A percentile compares a stretch with the other conserved stretches of the same genome.
Evolutionary conservation across 2,113 vertebrate genomes (phyloP).

Genomic region (Labeo rohita): DNA sequence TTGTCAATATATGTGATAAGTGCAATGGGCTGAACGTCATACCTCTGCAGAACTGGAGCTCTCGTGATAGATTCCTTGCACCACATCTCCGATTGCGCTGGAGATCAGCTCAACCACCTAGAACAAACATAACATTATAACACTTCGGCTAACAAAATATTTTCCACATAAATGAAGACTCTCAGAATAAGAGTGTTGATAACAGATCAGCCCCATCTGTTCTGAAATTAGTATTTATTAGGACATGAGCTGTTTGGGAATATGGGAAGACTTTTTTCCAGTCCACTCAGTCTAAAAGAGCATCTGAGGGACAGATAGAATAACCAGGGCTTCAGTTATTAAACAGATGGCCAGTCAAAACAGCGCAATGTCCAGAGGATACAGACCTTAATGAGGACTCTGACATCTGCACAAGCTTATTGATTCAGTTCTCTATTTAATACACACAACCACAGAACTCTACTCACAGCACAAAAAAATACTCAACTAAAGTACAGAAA

Average conservation of each 20-base stretch:
- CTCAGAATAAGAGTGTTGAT: not conserved
- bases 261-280: conserved; percentile 18
- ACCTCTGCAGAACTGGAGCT: conserved; percentile 83
- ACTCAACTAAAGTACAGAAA: not conserved
- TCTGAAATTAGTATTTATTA: conserved; percentile 29
- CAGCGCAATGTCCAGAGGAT: conserved; percentile 53
- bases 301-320: conserved; percentile 54
- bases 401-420: conserved; percentile 47
- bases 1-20: not conserved
- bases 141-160: not conserved
- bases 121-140: conserved; percentile 58
- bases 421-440: conserved; percentile 29
- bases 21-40: conserved; percentile 55
- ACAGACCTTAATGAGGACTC: conserved; percentile 62
- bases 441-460: conserved; percentile 19
- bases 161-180: not conserved
- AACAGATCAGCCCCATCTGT: conserved; percentile 6
- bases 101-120: conserved; percentile 96
- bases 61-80: conserved; percentile 94
- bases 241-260: conserved; percentile 15
- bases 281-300: conserved; percentile 44
- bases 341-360: conserved; percentile 66
- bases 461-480: not conserved
- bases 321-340: conserved; percentile 61
- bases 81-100: conserved; percentile 94